Percentiles rank a stretch among this genome's conserved stretches.
phyloP scores from a whole-genome alignment of 53 echinoderm and acorn worm species.

The Crossaster papposus region DNA sequence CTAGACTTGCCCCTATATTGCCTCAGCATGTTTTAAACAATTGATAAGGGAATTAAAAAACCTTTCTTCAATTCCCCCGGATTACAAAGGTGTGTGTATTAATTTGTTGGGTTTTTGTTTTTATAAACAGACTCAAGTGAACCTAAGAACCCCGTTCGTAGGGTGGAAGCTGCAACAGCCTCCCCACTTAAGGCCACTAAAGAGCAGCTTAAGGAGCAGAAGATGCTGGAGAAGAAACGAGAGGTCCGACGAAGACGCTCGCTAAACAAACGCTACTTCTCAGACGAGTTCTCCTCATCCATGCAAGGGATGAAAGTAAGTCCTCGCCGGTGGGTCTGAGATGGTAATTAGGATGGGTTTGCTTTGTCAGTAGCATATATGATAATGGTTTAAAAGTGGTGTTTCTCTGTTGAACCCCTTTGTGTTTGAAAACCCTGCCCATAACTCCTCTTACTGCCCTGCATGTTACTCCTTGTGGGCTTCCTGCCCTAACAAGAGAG shows the following conservation, averaged over 20 bases:
- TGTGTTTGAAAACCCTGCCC: no score
- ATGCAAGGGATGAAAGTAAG: slow-evolving; percentile 44
- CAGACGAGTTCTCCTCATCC: slow-evolving; percentile 67
- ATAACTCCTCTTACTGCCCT: no score
- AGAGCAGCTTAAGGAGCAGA: slow-evolving; percentile 69
- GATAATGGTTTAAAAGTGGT: neutral
- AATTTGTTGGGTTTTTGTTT: neutral
- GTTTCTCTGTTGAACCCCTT: neutral
- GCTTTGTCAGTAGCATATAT: neutral
- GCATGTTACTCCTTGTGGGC: no score
- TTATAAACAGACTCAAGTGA: slow-evolving; percentile 26
- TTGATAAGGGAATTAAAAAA: no score
- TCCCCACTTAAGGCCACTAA: slow-evolving; percentile 61
- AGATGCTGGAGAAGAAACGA: slow-evolving; percentile 72
- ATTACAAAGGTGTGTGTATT: no score
- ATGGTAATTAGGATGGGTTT: neutral
- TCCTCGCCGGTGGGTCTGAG: neutral
- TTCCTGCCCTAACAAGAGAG: no score
- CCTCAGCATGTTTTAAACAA: no score
- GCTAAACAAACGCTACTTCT: slow-evolving; percentile 64
- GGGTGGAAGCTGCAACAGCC: slow-evolving; percentile 19
- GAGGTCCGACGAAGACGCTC: slow-evolving; percentile 61
- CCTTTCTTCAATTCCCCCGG: no score
- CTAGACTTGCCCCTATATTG: no score
- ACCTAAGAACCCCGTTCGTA: slow-evolving; percentile 7